phyloP scores from a whole-genome alignment of 2,113 vertebrate species.

The Antennarius striatus region DNA sequence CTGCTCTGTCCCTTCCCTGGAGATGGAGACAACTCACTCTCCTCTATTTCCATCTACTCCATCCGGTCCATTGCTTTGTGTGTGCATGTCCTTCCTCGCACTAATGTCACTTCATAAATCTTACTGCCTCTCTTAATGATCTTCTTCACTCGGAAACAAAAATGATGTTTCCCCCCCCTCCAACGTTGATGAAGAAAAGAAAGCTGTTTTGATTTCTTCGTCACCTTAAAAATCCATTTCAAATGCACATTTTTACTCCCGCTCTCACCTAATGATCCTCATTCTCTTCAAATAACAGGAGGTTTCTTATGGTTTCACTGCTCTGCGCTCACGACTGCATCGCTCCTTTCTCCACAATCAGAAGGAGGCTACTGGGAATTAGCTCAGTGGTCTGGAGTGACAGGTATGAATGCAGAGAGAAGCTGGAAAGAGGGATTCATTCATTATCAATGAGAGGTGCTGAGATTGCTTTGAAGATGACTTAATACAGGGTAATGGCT shows the following conservation, averaged over 20 bases:
- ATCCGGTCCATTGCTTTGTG: slow-evolving; percentile 33
- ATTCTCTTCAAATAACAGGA: background rate
- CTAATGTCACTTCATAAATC: slow-evolving; percentile 71
- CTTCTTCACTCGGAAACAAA: slow-evolving; percentile 43
- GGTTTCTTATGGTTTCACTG: slow-evolving; percentile 2
- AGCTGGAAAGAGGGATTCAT: slow-evolving; percentile 47
- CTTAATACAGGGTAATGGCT: slow-evolving; percentile 51
- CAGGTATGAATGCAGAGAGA: slow-evolving; percentile 62
- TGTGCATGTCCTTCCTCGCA: slow-evolving; percentile 43
- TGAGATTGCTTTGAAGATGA: slow-evolving; percentile 69
- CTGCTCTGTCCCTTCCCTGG: slow-evolving; percentile 57
- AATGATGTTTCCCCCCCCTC: slow-evolving; percentile 36
- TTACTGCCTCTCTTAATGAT: slow-evolving; percentile 60
- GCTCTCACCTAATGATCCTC: background rate
- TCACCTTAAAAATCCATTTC: background rate
- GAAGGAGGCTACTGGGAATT: slow-evolving; percentile 34
- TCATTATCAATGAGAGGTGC: slow-evolving; percentile 75
- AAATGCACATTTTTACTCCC: slow-evolving; percentile 2
- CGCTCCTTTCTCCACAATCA: slow-evolving; percentile 5
- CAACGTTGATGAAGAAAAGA: too few species aligned
- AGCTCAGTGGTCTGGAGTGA: slow-evolving; percentile 56
- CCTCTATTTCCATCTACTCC: slow-evolving; percentile 52
- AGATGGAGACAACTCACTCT: slow-evolving; percentile 44
- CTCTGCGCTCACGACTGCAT: background rate
- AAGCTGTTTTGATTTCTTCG: background rate